Evolutionary conservation across 2,113 vertebrate genomes (phyloP).

Genomic region (Cinclus mexicanus): DNA sequence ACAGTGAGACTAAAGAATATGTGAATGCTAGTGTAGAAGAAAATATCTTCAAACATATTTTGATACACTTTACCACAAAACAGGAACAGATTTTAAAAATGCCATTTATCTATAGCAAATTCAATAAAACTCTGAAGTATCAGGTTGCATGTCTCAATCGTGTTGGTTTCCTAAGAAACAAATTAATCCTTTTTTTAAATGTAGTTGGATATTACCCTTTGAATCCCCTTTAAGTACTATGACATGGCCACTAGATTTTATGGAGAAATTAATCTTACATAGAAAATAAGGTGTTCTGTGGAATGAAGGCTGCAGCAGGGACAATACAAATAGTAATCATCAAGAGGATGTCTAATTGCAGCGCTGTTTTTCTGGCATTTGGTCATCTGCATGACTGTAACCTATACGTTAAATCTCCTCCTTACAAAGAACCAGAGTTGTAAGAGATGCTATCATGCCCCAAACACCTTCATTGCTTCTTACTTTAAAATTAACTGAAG

Average conservation of each 20-base stretch:
- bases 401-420: neutral
- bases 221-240: neutral
- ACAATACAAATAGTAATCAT: neutral
- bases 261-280: neutral
- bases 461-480: neutral
- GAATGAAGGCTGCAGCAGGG: neutral
- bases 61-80: neutral
- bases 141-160: neutral
- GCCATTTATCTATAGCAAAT: neutral
- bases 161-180: neutral
- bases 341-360: neutral
- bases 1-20: neutral
- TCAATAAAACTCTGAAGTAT: neutral
- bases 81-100: neutral
- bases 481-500: neutral
- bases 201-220: neutral
- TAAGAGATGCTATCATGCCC: neutral
- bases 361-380: neutral
- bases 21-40: neutral
- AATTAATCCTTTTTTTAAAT: neutral
- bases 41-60: neutral
- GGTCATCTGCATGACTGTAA: neutral
- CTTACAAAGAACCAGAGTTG: neutral
- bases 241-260: neutral
- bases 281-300: neutral